Evolutionary conservation across 2,113 vertebrate genomes (phyloP), one percentile per base, ranked within the genome.

Genomic region (Nymphicus hollandicus): DNA sequence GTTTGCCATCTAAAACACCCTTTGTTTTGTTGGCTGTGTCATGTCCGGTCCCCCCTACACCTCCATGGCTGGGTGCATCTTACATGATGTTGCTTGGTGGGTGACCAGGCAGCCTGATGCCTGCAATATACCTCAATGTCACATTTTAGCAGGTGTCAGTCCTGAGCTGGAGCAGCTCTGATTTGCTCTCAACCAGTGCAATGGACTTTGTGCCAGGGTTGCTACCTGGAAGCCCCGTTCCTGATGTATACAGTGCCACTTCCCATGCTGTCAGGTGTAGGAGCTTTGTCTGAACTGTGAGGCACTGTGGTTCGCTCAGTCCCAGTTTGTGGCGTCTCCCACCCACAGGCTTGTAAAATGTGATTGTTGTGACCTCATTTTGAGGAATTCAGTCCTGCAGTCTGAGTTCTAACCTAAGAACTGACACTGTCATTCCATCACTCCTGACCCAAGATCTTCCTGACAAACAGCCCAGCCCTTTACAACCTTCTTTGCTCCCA

Each of bases 1-100:
- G 12, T 0, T 66, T 53, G 35, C 13, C 50, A 10, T 3, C 23
- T 13, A 16, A 82, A 74, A 10, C 6, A 56, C 1, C 6, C 17
- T 35, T 17, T 71, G 52, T 6, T 58, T 11, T 52, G 13, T 17
- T 52, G 41, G 27, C 17, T 23, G 1, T n/a, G 73, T 10, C 68
- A 24, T 0, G 0, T 13, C 53, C 60, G 28, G 22, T 19, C 2
- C 7, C 24, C 20, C 1, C 5, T 56, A 14, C 9, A 27, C 23
- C 35, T 56, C 37, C 23, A 2, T 1, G 44, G 10, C 35, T 70
- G 60, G 14, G 12, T 50, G 18, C 29, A 15, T 29, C 13, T 43
- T 28, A 35, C 10, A 31, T 0, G 0, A 6, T 7, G 10, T 1
- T 39, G 37, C 47, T 18, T 12, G 63, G 20, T 20, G 37, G 24